A percentile compares a stretch with the other conserved stretches of the same genome.
phyloP scores from a whole-genome alignment of 2,888 invertebrate species.

The Anthophora plumipes region DNA sequence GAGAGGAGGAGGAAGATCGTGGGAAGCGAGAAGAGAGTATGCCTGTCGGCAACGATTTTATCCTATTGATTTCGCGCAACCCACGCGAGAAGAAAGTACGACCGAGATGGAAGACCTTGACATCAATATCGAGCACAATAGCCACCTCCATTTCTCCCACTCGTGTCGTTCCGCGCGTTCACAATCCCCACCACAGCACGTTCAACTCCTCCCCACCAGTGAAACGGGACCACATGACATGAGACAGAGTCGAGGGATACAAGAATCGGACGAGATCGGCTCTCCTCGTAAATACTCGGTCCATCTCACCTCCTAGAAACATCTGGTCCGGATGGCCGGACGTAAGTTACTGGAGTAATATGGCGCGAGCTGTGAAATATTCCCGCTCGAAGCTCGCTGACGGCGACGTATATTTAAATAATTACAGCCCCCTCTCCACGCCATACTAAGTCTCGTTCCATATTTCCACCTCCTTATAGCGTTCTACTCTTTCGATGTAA shows the following conservation, averaged over 20 bases:
- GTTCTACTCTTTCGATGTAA: conserved; percentile 49
- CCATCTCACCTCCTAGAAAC: conserved; percentile 68
- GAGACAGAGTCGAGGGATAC: conserved; percentile 46
- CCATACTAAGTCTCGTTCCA: conserved; percentile 12
- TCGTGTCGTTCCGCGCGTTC: conserved; percentile 5
- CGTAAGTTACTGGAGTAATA: conserved; percentile 78
- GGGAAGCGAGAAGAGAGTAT: conserved; percentile 40
- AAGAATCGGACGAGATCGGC: conserved; percentile 56
- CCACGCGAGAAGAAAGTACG: conserved; percentile 79
- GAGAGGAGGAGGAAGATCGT: background rate
- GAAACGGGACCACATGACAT: conserved; percentile 56
- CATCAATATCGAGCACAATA: conserved; percentile 79
- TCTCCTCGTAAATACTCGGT: conserved; percentile 63
- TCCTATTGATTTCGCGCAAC: conserved; percentile 82
- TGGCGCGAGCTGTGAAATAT: conserved; percentile 75
- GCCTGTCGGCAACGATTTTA: conserved; percentile 76
- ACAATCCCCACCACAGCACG: conserved; percentile 48
- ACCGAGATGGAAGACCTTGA: conserved; percentile 82
- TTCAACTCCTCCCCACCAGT: conserved; percentile 53
- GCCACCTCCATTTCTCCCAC: conserved; percentile 55
- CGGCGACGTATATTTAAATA: conserved; percentile 74
- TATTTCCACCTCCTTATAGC: conserved; percentile 36
- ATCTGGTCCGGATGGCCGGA: conserved; percentile 73
- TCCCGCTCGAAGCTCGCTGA: conserved; percentile 68
- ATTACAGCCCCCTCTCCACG: conserved; percentile 65